These are phyloP conservation scores for Agrenia bidenticulata DNA, from an alignment of 2,888 invertebrate species.

Conservation along the genomic window DNA sequence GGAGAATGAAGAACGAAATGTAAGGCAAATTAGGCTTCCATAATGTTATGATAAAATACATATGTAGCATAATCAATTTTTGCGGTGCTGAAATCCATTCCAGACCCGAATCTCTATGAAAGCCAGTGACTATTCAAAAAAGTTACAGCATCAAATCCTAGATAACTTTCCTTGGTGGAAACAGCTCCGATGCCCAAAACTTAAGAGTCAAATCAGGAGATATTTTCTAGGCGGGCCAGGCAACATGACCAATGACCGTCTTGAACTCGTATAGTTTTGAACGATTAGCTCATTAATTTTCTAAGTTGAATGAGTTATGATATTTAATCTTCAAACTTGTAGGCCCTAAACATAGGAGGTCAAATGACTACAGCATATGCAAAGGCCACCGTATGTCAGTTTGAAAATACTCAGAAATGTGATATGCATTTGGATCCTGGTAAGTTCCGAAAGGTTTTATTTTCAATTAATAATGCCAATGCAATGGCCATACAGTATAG, in stretches of 20 bases:
- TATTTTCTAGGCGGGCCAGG: conserved; percentile 4
- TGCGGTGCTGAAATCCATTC: too few species aligned
- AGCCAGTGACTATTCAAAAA: not conserved
- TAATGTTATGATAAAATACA: too few species aligned
- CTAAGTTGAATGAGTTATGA: too few species aligned
- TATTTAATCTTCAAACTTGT: too few species aligned
- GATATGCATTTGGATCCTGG: conserved; percentile 3
- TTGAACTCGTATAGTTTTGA: not conserved
- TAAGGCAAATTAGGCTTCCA: not conserved
- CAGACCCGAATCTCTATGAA: conserved; percentile 25
- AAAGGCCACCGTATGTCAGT: conserved; percentile 5
- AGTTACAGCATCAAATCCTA: not conserved
- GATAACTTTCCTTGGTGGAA: conserved; percentile 6
- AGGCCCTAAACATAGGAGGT: not conserved
- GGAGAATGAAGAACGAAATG: not conserved
- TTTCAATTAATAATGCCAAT: not conserved
- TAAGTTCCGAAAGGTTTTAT: not conserved
- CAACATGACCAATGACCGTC: not conserved
- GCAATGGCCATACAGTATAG: not conserved
- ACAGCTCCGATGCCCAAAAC: not conserved
- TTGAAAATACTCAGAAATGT: conserved; percentile 4
- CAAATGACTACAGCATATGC: conserved; percentile 1
- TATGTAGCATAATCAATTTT: too few species aligned
- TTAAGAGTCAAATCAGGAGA: not conserved
- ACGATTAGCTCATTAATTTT: too few species aligned